Evolutionary conservation across 1,140 invertebrate genomes (phyloP), one percentile per base, ranked within the genome.

Genomic region (Drosophila teissieri): DNA sequence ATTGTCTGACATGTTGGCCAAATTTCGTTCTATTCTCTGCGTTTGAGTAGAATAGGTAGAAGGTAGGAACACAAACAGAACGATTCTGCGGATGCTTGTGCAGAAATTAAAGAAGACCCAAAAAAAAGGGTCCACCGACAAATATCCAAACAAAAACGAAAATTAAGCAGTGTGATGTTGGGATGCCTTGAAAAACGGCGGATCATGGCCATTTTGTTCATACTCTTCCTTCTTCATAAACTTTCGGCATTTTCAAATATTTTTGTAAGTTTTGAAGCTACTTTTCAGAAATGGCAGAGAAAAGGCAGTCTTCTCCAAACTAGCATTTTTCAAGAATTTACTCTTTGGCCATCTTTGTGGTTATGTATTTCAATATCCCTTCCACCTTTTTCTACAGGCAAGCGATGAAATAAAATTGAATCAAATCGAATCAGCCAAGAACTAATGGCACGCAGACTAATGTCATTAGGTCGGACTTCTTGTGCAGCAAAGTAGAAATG

Each of bases 361-460:
- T 14, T 34, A 12, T 40, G 27, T 14, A 39, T 27, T n/a, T 36
- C 39, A 8, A 24, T 8, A 37, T 37, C 10, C 17, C 27, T 37
- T 39, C 37, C 39, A 19, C 3, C 3, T 62, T 68, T 57, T 57
- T 10, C 15, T 8, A 3, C 17, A 5, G 0, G 10, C 27, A 31
- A 10, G 24, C 17, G 46, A 31, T 31, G 15, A 22, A 57, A 68
- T 57, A 69, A 74, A 51, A 72, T 69, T 2, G 68, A 76, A 72
- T 73, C 37, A 73, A 73, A 68, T 73, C 37, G 72, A 88, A 82
- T 88, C 83, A 88, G 72, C 54, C 68, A 77, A 46, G 60, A 89
- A 80, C 63, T 88, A 88, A 88, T 88, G 79, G 79, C 68, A 67
- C 58, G 17, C 36, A 51, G 60, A 60, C 63, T 80, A 88, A 88